These are phyloP conservation scores for Argyresthia goedartella DNA, from an alignment of 2,888 invertebrate species.

Conservation along the genomic window DNA sequence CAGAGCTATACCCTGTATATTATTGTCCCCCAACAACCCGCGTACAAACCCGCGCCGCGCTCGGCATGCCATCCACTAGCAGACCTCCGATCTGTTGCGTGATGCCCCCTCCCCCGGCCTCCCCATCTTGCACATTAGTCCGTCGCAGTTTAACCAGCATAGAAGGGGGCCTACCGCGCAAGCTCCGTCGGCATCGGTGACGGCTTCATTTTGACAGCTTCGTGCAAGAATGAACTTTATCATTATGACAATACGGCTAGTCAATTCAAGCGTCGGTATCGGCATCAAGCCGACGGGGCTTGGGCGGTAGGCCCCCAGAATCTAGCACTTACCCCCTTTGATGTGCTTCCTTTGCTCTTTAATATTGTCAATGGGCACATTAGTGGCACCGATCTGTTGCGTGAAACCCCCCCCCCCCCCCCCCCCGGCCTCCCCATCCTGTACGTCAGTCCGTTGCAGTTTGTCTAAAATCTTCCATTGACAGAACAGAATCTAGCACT, in stretches of 20 bases:
- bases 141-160: constrained; percentile 89
- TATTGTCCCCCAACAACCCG: too few relatives aligned
- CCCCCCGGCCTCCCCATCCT: constrained; percentile 97
- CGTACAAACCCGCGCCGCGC: too few relatives aligned
- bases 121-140: constrained; percentile 93
- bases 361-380: constrained; percentile 96
- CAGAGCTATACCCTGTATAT: too few relatives aligned
- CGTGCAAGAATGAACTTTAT: too few relatives aligned
- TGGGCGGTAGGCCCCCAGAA: too few relatives aligned
- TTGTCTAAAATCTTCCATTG: constrained; percentile 83
- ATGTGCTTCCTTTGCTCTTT: constrained; percentile 95
- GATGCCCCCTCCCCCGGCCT: constrained; percentile 99
- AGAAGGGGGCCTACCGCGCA: too few relatives aligned
- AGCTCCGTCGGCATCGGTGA: too few relatives aligned
- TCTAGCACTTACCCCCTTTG: constrained; percentile 50
- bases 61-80: too few relatives aligned
- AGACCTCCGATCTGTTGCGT: constrained; percentile 99
- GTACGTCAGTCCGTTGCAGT: constrained; percentile 88
- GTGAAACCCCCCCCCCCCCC: constrained; percentile 99
- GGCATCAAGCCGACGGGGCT: too few relatives aligned
- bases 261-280: too few relatives aligned
- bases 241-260: too few relatives aligned
- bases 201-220: too few relatives aligned
- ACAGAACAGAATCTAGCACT: neutral
- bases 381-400: constrained; percentile 99